Percentiles rank a stretch among this genome's conserved stretches.
Evolutionary conservation across 53 echinoderm and acorn worm species (phyloP).

Genomic region (Apostichopus leukothele): DNA sequence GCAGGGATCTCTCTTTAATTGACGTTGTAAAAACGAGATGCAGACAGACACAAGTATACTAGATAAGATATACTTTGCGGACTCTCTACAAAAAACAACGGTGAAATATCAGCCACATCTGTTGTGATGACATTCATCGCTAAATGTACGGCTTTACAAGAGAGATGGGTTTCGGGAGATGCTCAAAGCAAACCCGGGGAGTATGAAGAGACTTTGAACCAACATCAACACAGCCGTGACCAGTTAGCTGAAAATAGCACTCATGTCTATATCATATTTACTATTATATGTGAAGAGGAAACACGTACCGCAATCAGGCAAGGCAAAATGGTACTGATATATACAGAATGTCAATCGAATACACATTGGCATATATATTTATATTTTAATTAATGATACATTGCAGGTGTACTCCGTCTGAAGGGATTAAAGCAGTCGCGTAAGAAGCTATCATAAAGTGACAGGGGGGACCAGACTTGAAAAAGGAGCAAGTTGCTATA

Average conservation of each 20-base stretch:
- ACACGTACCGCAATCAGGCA: not conserved
- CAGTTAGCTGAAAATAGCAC: not conserved
- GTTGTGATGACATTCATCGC: not conserved
- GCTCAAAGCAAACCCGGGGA: not conserved
- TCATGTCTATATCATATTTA: not conserved
- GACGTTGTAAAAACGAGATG: not conserved
- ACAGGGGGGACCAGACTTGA: too few relatives aligned
- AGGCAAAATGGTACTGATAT: too few relatives aligned
- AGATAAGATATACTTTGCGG: not conserved
- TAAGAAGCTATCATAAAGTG: too few relatives aligned
- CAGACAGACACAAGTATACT: not conserved
- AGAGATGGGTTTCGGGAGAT: not conserved
- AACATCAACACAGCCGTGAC: not conserved
- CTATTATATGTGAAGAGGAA: not conserved
- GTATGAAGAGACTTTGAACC: not conserved
- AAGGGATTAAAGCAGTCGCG: too few relatives aligned
- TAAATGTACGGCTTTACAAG: not conserved
- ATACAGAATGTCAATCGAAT: too few relatives aligned
- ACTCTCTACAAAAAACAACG: not conserved
- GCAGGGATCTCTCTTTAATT: not conserved
- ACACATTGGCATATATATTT: too few relatives aligned
- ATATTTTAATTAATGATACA: too few relatives aligned
- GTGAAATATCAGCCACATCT: conserved; percentile 18
- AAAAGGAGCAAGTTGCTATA: too few relatives aligned
- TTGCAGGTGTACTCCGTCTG: too few relatives aligned